Percentiles rank a stretch among this genome's conserved stretches.
These are phyloP conservation scores for Bombus consobrinus DNA, from an alignment of 1,140 invertebrate species.

Conservation along the genomic window DNA sequence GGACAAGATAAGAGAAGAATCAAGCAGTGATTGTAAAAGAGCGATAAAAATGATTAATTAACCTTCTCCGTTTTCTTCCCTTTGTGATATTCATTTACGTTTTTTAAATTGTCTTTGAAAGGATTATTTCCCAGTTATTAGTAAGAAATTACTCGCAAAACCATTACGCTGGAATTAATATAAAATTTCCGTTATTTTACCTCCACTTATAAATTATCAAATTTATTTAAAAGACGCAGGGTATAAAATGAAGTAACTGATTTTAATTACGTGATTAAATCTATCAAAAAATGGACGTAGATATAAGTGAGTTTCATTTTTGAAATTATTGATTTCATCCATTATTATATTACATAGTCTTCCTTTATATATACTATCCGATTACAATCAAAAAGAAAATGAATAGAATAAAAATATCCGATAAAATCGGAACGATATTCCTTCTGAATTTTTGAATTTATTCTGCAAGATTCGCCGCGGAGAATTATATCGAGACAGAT, in stretches of 20 bases:
- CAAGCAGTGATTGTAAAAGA: not conserved
- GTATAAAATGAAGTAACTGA: not conserved
- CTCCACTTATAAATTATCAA: not conserved
- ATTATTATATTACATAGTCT: not conserved
- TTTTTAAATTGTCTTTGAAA: not conserved
- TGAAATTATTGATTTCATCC: not conserved
- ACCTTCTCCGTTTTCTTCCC: not conserved
- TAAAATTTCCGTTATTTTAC: too few relatives aligned
- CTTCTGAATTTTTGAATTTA: too few relatives aligned
- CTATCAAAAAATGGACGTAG: too few relatives aligned
- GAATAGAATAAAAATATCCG: not conserved
- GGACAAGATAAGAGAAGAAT: not conserved
- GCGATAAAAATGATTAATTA: conserved; percentile 3
- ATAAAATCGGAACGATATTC: too few relatives aligned
- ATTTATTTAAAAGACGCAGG: not conserved
- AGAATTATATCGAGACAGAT: too few relatives aligned
- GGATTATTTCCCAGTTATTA: not conserved
- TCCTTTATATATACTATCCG: not conserved
- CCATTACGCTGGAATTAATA: not conserved
- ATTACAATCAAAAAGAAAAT: not conserved
- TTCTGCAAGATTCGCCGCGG: too few relatives aligned
- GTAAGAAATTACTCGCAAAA: too few relatives aligned
- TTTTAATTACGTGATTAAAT: not conserved
- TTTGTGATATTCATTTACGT: not conserved
- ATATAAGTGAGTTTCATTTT: not conserved